Conservation (phyloP, 2,888 invertebrate genomes). For the Hirtodrosophila confusa region DNA sequence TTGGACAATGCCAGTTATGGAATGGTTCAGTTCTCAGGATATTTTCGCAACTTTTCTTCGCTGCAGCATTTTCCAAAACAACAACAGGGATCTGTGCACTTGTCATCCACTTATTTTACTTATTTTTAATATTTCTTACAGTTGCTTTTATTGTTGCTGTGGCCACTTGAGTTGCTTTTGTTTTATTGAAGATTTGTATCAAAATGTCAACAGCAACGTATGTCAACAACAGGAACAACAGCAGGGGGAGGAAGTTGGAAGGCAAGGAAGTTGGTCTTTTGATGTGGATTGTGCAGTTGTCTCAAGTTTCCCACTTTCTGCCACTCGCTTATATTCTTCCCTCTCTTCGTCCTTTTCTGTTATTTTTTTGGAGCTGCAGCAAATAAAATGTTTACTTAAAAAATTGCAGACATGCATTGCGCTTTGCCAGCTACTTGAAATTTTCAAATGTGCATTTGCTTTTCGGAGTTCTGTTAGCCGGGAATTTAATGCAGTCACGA, state of each 20-base stretch:
- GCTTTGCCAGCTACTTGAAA: constrained; percentile 31
- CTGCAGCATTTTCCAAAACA: background rate
- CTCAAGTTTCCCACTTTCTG: constrained; percentile 53
- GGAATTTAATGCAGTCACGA: constrained; percentile 78
- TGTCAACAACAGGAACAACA: constrained; percentile 54
- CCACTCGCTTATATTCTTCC: constrained; percentile 8
- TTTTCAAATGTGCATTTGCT: constrained; percentile 45
- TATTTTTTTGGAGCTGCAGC: constrained; percentile 29
- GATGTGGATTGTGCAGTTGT: constrained; percentile 62
- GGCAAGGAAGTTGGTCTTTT: constrained; percentile 54
- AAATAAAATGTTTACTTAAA: constrained; percentile 77
- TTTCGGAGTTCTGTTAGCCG: constrained; percentile 43
- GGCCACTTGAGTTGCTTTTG: constrained; percentile 69
- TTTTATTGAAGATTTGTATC: constrained; percentile 78
- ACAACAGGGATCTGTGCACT: constrained; percentile 16
- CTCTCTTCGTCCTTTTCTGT: background rate
- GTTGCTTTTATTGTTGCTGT: constrained; percentile 17
- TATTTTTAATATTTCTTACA: constrained; percentile 22
- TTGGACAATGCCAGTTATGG: constrained; percentile 41
- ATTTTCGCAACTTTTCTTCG: background rate
- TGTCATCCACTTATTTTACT: constrained; percentile 25
- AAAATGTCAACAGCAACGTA: constrained; percentile 73
- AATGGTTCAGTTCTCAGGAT: constrained; percentile 20
- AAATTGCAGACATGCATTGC: constrained; percentile 72
- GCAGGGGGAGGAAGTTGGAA: constrained; percentile 42